phyloP scores from a whole-genome alignment of 2,113 vertebrate genomes.

The Strix uralensis region DNA sequence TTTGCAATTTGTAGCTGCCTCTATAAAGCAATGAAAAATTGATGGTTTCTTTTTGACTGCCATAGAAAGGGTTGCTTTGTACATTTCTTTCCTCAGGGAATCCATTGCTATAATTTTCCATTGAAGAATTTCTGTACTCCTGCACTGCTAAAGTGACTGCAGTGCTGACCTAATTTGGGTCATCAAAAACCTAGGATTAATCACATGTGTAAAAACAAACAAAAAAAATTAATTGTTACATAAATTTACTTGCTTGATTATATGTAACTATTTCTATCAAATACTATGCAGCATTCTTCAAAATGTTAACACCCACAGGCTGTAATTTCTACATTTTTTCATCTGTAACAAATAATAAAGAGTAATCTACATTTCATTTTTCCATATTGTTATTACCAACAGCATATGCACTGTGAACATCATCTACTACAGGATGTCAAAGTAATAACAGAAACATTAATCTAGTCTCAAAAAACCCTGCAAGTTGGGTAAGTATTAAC shows the following conservation, averaged over 20 bases:
- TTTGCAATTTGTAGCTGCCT: not conserved
- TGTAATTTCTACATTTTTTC: not conserved
- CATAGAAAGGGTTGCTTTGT: constrained; percentile 18
- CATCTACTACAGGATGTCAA: not conserved
- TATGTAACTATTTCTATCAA: not conserved
- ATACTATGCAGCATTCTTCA: not conserved
- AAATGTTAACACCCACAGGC: not conserved
- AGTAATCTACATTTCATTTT: not conserved
- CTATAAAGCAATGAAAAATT: constrained; percentile 14
- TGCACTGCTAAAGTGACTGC: not conserved
- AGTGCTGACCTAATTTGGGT: not conserved
- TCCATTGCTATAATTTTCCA: constrained; percentile 18
- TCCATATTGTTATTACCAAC: not conserved
- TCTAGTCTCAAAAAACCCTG: not conserved
- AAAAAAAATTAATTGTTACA: not conserved
- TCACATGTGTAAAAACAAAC: not conserved
- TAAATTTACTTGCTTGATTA: not conserved
- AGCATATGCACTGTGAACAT: not conserved
- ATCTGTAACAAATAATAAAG: not conserved
- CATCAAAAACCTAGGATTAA: not conserved
- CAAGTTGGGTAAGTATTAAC: not conserved
- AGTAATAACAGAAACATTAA: not conserved
- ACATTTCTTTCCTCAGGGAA: not conserved
- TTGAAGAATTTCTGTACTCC: not conserved
- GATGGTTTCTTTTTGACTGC: constrained; percentile 17